Percentiles rank a stretch among this genome's conserved stretches.
phyloP scores from a whole-genome alignment of 2,888 invertebrate genomes.

The Halocaridina rubra region DNA sequence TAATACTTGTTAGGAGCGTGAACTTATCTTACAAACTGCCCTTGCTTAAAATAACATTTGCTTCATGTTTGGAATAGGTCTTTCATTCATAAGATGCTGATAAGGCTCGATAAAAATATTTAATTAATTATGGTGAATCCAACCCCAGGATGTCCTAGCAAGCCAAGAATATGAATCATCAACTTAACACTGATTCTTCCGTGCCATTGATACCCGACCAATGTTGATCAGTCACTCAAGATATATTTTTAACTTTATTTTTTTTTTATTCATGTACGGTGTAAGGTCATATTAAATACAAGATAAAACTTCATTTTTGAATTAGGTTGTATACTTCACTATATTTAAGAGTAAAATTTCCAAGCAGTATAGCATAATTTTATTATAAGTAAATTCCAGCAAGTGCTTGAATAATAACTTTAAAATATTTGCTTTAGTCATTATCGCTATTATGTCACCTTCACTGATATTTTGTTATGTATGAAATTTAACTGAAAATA shows the following conservation, averaged over 20 bases:
- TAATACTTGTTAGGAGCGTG: too few relatives aligned
- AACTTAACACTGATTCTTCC: slow-evolving; percentile 10
- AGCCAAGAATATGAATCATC: neutral
- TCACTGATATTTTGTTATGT: too few relatives aligned
- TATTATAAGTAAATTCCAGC: slow-evolving; percentile 1
- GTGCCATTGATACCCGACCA: slow-evolving; percentile 37
- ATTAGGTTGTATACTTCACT: neutral
- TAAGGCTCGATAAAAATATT: too few relatives aligned
- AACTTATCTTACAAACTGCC: too few relatives aligned
- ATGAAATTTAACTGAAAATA: too few relatives aligned
- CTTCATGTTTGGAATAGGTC: too few relatives aligned
- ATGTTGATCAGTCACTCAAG: slow-evolving; percentile 2
- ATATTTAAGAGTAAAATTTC: neutral
- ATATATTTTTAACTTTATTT: slow-evolving; percentile 15
- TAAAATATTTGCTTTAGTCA: too few relatives aligned
- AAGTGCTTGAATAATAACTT: neutral
- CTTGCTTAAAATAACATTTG: too few relatives aligned
- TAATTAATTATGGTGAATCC: too few relatives aligned
- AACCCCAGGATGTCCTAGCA: neutral
- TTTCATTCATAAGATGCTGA: too few relatives aligned
- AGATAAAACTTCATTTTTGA: neutral
- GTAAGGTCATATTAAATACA: neutral
- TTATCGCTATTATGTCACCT: neutral
- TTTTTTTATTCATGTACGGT: neutral
- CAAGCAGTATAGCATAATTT: neutral